phyloP scores from a whole-genome alignment of 2,797 vertebrate species.

The Aulostomus chinensis region DNA sequence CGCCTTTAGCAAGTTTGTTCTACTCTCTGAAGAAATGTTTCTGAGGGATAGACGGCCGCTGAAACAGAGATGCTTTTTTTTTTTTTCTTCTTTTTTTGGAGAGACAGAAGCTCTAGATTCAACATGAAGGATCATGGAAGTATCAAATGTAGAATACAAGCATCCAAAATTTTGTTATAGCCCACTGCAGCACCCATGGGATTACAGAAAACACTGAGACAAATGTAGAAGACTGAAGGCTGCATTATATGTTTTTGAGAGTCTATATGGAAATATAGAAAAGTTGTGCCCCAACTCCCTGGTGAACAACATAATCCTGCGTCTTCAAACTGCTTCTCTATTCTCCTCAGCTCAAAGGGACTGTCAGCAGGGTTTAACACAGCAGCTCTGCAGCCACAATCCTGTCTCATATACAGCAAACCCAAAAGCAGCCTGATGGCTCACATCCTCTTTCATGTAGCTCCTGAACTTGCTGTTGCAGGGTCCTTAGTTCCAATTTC shows the following conservation, averaged over 20 bases:
- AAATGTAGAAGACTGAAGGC: slow-evolving; percentile 12
- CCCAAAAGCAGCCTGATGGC: slow-evolving; percentile 45
- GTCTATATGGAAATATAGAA: slow-evolving; percentile 30
- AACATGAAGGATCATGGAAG: background rate
- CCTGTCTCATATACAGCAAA: slow-evolving; percentile 34
- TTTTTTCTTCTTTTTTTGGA: background rate
- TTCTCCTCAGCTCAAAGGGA: slow-evolving; percentile 48
- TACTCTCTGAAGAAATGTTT: background rate
- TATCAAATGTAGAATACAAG: slow-evolving; percentile 3
- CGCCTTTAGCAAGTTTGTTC: background rate
- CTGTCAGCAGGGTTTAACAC: slow-evolving; percentile 57
- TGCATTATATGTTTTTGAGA: slow-evolving; percentile 21
- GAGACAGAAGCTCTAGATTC: background rate
- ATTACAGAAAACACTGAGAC: slow-evolving; percentile 10
- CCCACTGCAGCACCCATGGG: background rate
- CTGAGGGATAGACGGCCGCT: background rate
- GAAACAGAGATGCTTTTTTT: background rate
- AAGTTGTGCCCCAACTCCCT: slow-evolving; percentile 38
- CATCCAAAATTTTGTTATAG: slow-evolving; percentile 4
- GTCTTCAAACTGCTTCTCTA: slow-evolving; percentile 32
- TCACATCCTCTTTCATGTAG: slow-evolving; percentile 52
- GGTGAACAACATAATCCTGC: slow-evolving; percentile 48
- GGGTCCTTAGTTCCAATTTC: slow-evolving; percentile 61
- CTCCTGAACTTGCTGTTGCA: slow-evolving; percentile 40
- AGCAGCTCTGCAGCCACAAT: slow-evolving; percentile 37